phyloP scores from a whole-genome alignment of 2,797 vertebrate species.

The Sciurus carolinensis region DNA sequence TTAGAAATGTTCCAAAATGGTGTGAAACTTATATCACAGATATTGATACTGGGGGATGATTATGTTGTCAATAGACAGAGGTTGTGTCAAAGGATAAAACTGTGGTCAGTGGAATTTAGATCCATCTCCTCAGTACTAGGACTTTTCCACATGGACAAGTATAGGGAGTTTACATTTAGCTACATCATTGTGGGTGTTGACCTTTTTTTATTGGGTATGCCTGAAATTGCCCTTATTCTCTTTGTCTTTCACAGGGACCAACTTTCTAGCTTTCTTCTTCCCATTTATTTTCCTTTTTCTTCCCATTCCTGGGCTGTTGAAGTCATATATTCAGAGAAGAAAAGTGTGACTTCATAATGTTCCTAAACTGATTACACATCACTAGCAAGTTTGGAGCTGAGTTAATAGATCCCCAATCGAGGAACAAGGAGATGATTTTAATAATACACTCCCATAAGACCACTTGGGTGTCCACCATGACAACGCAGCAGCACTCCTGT shows the following conservation, averaged over 20 bases:
- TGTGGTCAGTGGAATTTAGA: constrained; percentile 28
- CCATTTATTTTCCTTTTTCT: not conserved
- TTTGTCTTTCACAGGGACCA: not conserved
- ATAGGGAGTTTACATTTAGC: not conserved
- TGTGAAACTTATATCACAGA: constrained; percentile 24
- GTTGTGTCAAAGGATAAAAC: constrained; percentile 27
- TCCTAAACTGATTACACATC: not conserved
- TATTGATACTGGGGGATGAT: constrained; percentile 61
- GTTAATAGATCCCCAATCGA: not conserved
- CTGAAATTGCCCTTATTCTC: not conserved
- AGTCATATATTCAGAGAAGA: not conserved
- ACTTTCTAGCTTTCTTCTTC: not conserved
- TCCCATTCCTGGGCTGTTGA: not conserved
- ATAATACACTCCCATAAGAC: not conserved
- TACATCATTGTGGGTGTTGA: not conserved
- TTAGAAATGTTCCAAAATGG: constrained; percentile 46
- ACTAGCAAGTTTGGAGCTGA: not conserved
- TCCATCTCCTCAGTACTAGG: not conserved
- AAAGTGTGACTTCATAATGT: not conserved
- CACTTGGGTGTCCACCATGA: not conserved
- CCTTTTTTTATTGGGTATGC: not conserved
- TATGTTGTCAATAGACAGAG: constrained; percentile 30
- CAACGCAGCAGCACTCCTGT: accelerated
- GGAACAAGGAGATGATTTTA: not conserved
- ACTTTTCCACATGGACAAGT: not conserved